Conservation (phyloP, 2,113 vertebrate genomes). For the Raja brachyura region DNA sequence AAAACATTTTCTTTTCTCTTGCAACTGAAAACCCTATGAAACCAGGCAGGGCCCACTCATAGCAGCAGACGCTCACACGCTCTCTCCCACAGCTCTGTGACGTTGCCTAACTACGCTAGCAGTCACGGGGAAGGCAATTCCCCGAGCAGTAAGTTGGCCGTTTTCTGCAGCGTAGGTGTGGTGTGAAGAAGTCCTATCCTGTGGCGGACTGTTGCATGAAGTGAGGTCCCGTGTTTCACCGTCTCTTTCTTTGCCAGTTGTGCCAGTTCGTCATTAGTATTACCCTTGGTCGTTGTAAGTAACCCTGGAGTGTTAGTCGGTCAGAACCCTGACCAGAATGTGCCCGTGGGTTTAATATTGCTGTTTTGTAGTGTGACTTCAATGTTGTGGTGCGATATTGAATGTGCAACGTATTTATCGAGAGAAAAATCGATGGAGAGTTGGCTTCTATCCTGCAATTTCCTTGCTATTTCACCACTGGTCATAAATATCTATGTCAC, state of each 20-base stretch:
- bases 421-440: constrained; percentile 18
- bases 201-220: constrained; percentile 72
- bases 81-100: constrained; percentile 29
- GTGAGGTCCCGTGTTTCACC: constrained; percentile 61
- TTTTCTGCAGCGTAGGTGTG: constrained; percentile 54
- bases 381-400: constrained; percentile 45
- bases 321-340: constrained; percentile 54
- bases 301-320: constrained; percentile 58
- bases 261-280: constrained; percentile 58
- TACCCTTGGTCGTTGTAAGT: constrained; percentile 52
- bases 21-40: constrained; percentile 55
- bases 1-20: constrained; percentile 57
- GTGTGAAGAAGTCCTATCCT: constrained; percentile 64
- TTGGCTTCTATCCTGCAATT: constrained; percentile 29
- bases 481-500: constrained; percentile 25
- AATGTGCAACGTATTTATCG: constrained; percentile 36
- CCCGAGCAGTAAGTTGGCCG: constrained; percentile 70
- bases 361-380: constrained; percentile 59
- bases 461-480: constrained; percentile 31
- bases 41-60: constrained; percentile 63
- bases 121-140: constrained; percentile 59
- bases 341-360: constrained; percentile 58
- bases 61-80: constrained; percentile 63
- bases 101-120: constrained; percentile 60
- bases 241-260: constrained; percentile 56